Evolutionary conservation across 2,888 invertebrate genomes (phyloP).

Genomic region (Epistrophella euchroma): DNA sequence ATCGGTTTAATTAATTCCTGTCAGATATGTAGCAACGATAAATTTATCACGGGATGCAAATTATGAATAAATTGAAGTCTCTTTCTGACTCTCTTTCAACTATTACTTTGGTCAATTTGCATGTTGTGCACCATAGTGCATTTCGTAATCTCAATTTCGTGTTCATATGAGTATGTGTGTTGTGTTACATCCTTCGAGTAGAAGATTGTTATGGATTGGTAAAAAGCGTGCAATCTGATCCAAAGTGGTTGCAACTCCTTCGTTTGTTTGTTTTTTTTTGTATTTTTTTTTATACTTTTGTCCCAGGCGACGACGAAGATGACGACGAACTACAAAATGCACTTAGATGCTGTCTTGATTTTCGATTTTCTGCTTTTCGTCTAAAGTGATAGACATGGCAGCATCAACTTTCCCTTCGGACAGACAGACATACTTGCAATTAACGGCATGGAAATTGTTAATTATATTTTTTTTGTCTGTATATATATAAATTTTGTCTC

Average conservation of each 20-base stretch:
- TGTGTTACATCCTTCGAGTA: slow-evolving; percentile 58
- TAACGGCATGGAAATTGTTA: slow-evolving; percentile 56
- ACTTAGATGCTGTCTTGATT: slow-evolving; percentile 62
- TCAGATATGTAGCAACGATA: slow-evolving; percentile 76
- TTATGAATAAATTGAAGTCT: slow-evolving; percentile 77
- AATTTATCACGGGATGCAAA: slow-evolving; percentile 77
- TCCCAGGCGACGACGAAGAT: slow-evolving; percentile 35
- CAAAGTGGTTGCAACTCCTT: slow-evolving; percentile 61
- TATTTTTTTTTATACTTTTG: slow-evolving; percentile 30
- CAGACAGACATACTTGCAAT: slow-evolving; percentile 41
- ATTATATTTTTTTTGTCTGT: slow-evolving; percentile 45
- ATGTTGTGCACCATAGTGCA: slow-evolving; percentile 51
- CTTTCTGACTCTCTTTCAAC: slow-evolving; percentile 4
- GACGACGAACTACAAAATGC: slow-evolving; percentile 73
- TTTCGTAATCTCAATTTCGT: slow-evolving; percentile 34
- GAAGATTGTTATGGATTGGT: slow-evolving; percentile 14
- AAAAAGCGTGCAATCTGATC: slow-evolving; percentile 68
- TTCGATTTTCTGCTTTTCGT: slow-evolving; percentile 19
- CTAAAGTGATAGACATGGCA: slow-evolving; percentile 71
- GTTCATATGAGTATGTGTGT: slow-evolving; percentile 10
- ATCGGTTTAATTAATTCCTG: slow-evolving; percentile 77
- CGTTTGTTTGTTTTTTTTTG: slow-evolving; percentile 19
- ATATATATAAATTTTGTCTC: slow-evolving; percentile 24
- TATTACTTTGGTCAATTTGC: slow-evolving; percentile 65
- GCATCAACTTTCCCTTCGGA: slow-evolving; percentile 72